Evolutionary conservation across 2,113 vertebrate species (phyloP).

Genomic region (Gobiocypris rarus): DNA sequence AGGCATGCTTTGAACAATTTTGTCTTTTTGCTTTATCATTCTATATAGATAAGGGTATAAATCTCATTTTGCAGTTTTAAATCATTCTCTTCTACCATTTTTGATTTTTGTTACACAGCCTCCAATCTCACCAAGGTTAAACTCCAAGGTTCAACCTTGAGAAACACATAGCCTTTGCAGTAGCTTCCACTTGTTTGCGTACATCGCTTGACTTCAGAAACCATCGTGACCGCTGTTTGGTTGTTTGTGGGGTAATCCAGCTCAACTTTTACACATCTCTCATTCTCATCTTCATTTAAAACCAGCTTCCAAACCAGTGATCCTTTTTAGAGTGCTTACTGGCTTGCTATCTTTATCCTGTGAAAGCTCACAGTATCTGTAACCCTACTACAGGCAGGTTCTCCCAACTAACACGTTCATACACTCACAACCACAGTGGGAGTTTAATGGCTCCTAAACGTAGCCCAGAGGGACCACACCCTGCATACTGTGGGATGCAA

Average conservation of each 20-base stretch:
- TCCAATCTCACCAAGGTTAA: not conserved
- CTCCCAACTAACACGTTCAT: constrained; percentile 42
- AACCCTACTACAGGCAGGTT: constrained; percentile 29
- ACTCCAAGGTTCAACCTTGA: constrained; percentile 3
- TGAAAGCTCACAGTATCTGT: constrained; percentile 53
- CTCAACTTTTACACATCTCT: constrained; percentile 1
- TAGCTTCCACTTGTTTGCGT: not conserved
- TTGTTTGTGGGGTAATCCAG: not conserved
- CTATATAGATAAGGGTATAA: not conserved
- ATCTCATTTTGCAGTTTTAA: not conserved
- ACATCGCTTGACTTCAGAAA: not conserved
- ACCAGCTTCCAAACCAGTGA: not conserved
- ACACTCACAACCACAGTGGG: constrained; percentile 22
- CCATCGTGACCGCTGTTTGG: not conserved
- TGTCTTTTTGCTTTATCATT: no score
- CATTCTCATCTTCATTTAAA: constrained; percentile 17
- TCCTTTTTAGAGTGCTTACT: not conserved
- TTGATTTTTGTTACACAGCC: not conserved
- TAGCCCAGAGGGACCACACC: constrained; percentile 22
- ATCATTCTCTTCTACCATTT: not conserved
- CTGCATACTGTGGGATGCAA: constrained; percentile 38
- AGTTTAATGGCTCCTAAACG: constrained; percentile 2
- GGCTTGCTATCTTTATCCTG: constrained; percentile 33
- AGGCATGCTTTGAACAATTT: no score
- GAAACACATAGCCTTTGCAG: constrained; percentile 6